These are phyloP conservation scores for Phrynosoma blainvillii DNA, from an alignment of 2,113 vertebrate genomes.

Conservation along the genomic window DNA sequence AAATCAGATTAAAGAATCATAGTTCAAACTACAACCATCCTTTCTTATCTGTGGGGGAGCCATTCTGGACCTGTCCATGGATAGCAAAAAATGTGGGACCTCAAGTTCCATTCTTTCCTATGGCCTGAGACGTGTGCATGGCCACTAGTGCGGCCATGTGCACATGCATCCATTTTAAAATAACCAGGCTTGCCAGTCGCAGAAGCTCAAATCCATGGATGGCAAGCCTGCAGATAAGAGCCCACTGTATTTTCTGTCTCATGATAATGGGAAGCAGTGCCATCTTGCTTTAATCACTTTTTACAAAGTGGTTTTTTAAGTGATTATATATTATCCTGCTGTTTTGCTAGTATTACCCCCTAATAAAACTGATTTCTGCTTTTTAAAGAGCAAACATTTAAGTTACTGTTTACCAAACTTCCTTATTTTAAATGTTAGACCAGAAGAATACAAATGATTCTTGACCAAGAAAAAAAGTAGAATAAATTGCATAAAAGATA, in stretches of 20 bases:
- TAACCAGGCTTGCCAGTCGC: too few species aligned
- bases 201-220: too few species aligned
- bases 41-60: too few species aligned
- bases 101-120: too few species aligned
- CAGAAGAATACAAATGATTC: background rate
- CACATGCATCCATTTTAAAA: too few species aligned
- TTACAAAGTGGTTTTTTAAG: constrained; percentile 4
- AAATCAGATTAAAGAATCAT: constrained; percentile 34
- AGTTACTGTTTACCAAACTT: background rate
- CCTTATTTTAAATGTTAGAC: background rate
- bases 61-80: too few species aligned
- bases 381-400: background rate
- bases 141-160: too few species aligned
- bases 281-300: constrained; percentile 35
- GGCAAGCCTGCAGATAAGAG: too few species aligned
- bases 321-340: constrained; percentile 14
- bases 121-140: too few species aligned
- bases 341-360: constrained; percentile 15
- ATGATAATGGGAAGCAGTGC: constrained; percentile 21
- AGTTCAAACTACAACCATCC: constrained; percentile 9
- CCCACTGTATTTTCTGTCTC: constrained; percentile 38
- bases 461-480: background rate
- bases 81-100: too few species aligned
- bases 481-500: background rate
- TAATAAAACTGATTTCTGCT: constrained; percentile 18